Base-by-base conservation (phyloP, 1,140 invertebrate genomes). In the Drosophila tristis region DNA sequence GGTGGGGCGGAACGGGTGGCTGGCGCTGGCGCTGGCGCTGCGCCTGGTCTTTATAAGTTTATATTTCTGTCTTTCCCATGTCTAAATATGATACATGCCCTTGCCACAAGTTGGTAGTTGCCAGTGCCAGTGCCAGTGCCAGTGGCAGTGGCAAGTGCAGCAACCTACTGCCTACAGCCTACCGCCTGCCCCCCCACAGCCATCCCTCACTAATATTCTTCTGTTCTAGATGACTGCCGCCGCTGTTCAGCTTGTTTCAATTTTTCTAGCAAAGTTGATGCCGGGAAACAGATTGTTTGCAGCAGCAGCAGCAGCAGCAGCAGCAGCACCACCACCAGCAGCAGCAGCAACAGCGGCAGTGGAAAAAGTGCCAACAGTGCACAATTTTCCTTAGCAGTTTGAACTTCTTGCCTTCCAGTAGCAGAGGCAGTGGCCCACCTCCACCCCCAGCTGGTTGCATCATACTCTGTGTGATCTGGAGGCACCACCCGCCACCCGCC, bases 21-120 rank as follows among this genome's bases (percentile, higher is more conserved):
- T 16, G 16, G 16, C 16, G 13, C 15, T 16, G 16, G 16, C 16
- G 13, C 15, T 15, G 25, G 29, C 47, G 60, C 47, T 62, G 7
- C 47, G 44, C 49, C 73, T 74, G 71, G 75, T 68, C 79, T 89
- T 78, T 82, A 66, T 82, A 82, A 87, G 82, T 89, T 87, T 89
- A 82, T 82, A 82, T 89, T 78, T 82, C 74, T 87, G 70, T 79
- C 84, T 84, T 77, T 84, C 50, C 59, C 58, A 45, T 89, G 79
- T 87, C 78, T 76, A 89, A 87, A 89, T 87, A 82, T 87, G 72
- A 89, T 86, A 82, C 82, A 86, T 87, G 49, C 70, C 63, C 62
- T 44, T 47, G 55, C 59, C 49, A 63, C 56, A 76, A 68, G 53
- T 66, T 70, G 57, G 39, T 53, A 54, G 60, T 64, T 67, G 45